Percentiles rank a stretch among this genome's conserved stretches.
Evolutionary conservation across 2,113 vertebrate species (phyloP).

Genomic region (Vulpes ferrilata): DNA sequence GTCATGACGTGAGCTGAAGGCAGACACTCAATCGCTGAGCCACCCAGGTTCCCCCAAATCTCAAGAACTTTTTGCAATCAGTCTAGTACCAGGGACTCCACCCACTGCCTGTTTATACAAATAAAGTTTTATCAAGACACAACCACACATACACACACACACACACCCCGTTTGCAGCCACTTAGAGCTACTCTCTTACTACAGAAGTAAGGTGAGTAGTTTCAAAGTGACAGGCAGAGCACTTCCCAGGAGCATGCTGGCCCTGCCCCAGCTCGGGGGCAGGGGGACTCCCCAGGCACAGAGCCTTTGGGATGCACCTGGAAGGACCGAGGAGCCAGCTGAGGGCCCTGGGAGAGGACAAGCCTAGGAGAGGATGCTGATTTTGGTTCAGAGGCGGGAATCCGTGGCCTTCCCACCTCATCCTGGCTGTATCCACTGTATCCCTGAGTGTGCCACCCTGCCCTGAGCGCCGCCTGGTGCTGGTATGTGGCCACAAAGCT

Average conservation of each 20-base stretch:
- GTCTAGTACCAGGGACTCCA: not conserved
- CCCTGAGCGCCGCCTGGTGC: not conserved
- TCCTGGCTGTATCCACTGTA: not conserved
- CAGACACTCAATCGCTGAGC: too few relatives aligned
- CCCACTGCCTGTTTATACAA: not conserved
- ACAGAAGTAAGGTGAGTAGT: not conserved
- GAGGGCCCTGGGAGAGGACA: not conserved
- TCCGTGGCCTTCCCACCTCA: not conserved
- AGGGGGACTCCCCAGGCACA: not conserved
- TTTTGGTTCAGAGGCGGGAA: not conserved
- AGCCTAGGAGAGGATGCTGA: not conserved
- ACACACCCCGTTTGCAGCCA: not conserved
- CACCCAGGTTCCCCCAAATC: too few relatives aligned
- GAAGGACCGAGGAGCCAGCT: not conserved
- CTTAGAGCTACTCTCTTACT: not conserved
- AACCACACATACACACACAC: too few relatives aligned
- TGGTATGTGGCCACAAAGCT: not conserved
- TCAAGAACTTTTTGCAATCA: not conserved
- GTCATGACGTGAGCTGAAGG: too few relatives aligned
- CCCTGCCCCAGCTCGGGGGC: not conserved
- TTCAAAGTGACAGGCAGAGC: not conserved
- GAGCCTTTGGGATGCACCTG: not conserved
- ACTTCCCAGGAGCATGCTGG: not conserved
- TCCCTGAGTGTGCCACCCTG: not conserved
- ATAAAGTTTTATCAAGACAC: not conserved